A percentile compares a stretch with the other conserved stretches of the same genome.
Evolutionary conservation across 2,113 vertebrate genomes (phyloP).

Genomic region (Prionailurus bengalensis): DNA sequence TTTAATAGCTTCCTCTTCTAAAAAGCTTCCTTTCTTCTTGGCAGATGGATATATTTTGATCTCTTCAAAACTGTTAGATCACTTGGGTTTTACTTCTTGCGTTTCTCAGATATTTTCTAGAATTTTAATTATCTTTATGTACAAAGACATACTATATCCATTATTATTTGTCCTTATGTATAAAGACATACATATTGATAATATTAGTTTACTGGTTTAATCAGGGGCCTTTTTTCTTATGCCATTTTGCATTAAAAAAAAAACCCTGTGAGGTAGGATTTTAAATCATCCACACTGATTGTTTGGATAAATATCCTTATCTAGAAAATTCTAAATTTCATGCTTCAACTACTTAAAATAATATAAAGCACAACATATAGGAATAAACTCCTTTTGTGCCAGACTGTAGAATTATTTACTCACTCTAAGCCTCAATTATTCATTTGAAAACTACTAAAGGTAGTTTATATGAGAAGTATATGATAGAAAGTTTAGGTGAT

Average conservation of each 20-base stretch:
- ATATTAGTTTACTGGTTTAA: neutral
- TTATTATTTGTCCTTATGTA: neutral
- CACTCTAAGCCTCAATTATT: neutral
- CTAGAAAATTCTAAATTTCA: neutral
- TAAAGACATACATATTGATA: neutral
- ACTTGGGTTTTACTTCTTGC: neutral
- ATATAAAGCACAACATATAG: neutral
- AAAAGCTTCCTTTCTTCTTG: neutral
- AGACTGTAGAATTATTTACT: neutral
- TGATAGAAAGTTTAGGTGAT: neutral
- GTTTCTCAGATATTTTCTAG: neutral
- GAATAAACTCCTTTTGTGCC: neutral
- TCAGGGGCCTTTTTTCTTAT: neutral
- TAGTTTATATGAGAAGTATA: neutral
- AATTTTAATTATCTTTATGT: neutral
- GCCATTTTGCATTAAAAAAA: neutral
- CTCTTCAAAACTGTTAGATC: neutral
- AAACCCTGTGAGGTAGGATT: neutral
- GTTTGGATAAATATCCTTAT: neutral
- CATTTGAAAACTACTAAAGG: neutral
- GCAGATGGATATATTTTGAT: neutral
- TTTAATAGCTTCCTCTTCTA: neutral
- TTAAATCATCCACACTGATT: neutral
- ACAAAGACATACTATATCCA: too few relatives aligned
- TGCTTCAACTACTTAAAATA: neutral